Evolutionary conservation across 2,113 vertebrate genomes (phyloP).

Genomic region (Antennarius striatus): DNA sequence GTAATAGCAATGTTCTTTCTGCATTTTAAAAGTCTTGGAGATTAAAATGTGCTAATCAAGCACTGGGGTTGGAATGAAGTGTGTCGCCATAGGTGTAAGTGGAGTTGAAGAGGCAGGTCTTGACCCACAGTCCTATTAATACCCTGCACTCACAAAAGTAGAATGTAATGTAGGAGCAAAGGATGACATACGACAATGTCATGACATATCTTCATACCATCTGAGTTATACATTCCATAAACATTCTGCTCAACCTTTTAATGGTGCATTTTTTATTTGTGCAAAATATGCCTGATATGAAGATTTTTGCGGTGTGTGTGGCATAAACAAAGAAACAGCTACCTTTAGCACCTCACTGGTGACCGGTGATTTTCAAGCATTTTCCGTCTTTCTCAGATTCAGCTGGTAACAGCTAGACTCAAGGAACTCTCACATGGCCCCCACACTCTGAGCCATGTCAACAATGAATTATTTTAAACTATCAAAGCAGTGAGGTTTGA

Average conservation of each 20-base stretch:
- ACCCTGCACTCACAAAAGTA: conserved; percentile 17
- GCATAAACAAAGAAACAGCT: no score
- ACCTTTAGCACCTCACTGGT: no score
- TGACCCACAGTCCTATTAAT: conserved; percentile 14
- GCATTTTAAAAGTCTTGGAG: neutral
- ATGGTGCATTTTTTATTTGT: no score
- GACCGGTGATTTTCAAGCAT: no score
- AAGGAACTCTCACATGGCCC: no score
- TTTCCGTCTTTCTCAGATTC: no score
- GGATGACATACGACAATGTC: neutral
- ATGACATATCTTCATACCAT: neutral
- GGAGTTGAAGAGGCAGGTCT: neutral
- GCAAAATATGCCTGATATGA: no score
- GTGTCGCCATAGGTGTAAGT: neutral
- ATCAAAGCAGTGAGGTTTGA: neutral
- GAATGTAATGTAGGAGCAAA: neutral
- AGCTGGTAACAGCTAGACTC: no score
- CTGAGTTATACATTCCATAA: neutral
- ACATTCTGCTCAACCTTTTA: neutral
- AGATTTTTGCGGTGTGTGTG: no score
- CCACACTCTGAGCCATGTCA: neutral
- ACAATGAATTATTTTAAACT: neutral
- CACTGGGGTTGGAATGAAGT: no score
- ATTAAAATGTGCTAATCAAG: neutral
- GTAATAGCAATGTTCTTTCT: no score